Evolutionary conservation across 1,140 invertebrate species (phyloP).

Genomic region (Drosophila persimilis): DNA sequence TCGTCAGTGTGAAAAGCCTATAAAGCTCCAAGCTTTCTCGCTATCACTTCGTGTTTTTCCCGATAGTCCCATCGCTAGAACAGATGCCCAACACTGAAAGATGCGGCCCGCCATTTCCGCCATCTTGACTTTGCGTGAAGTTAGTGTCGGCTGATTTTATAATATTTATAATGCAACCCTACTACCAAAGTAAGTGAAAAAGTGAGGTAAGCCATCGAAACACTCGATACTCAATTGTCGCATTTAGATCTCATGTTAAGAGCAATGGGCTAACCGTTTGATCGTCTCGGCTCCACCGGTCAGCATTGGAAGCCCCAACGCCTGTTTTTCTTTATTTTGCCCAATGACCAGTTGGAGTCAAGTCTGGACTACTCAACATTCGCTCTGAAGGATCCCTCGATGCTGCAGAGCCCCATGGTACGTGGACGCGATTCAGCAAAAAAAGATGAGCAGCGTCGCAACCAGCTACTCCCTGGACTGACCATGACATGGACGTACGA

Average conservation of each 20-base stretch:
- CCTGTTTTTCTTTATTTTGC: conserved; percentile 93
- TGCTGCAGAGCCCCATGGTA: conserved; percentile 93
- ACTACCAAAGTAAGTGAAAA: conserved; percentile 72
- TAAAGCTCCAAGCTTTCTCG: neutral
- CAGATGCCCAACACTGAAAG: too few relatives aligned
- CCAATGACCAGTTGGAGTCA: conserved; percentile 89
- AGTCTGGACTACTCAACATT: conserved; percentile 94
- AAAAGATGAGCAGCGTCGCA: conserved; percentile 78
- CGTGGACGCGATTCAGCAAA: conserved; percentile 88
- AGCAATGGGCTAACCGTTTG: too few relatives aligned
- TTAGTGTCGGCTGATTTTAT: too few relatives aligned
- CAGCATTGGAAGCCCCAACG: conserved; percentile 75
- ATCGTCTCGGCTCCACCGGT: conserved; percentile 84
- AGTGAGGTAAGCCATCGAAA: neutral
- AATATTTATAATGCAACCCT: too few relatives aligned
- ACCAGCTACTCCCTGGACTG: conserved; percentile 89
- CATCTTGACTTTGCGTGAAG: too few relatives aligned
- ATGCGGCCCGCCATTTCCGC: too few relatives aligned
- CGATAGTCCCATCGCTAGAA: too few relatives aligned
- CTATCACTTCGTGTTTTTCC: too few relatives aligned
- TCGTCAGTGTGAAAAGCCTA: too few relatives aligned
- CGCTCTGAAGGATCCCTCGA: conserved; percentile 94
- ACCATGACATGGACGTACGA: conserved; percentile 84
- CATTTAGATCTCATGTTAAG: conserved; percentile 85
- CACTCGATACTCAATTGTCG: neutral